Conservation (phyloP, 1,140 invertebrate genomes). For the Drosophila kepulauana region DNA sequence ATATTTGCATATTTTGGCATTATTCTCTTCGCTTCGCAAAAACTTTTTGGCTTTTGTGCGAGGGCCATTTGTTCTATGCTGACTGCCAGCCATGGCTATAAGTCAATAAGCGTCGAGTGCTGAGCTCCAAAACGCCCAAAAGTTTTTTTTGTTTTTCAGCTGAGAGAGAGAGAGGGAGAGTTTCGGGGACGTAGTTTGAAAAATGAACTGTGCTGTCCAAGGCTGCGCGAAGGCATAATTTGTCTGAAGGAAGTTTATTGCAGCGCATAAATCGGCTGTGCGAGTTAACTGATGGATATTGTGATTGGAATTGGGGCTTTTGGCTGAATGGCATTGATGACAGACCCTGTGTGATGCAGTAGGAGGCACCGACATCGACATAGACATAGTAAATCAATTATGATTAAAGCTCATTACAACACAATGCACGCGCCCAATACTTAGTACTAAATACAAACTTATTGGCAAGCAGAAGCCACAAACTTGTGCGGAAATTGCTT, state of each 20-base stretch:
- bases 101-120: constrained; percentile 75
- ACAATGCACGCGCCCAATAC: constrained; percentile 52
- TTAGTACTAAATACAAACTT: constrained; percentile 43
- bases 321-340: constrained; percentile 62
- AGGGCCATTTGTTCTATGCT: constrained; percentile 37
- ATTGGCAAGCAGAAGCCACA: constrained; percentile 54
- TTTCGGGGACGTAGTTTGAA: constrained; percentile 45
- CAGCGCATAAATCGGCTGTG: constrained; percentile 70
- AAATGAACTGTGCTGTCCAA: constrained; percentile 66
- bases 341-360: constrained; percentile 20
- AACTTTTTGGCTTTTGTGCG: constrained; percentile 36
- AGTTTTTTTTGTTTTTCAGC: constrained; percentile 31
- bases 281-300: constrained; percentile 47
- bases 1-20: constrained; percentile 69
- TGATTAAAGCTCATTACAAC: constrained; percentile 81
- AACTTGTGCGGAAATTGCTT: constrained; percentile 74
- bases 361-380: no score
- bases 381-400: constrained; percentile 76
- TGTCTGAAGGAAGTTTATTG: constrained; percentile 74
- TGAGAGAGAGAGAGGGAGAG: neutral
- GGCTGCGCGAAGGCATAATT: constrained; percentile 58
- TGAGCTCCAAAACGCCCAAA: constrained; percentile 72
- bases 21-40: constrained; percentile 4
- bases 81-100: constrained; percentile 55
- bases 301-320: constrained; percentile 23